Evolutionary conservation across 2,888 invertebrate species (phyloP).

Genomic region (Bugula neritina): DNA sequence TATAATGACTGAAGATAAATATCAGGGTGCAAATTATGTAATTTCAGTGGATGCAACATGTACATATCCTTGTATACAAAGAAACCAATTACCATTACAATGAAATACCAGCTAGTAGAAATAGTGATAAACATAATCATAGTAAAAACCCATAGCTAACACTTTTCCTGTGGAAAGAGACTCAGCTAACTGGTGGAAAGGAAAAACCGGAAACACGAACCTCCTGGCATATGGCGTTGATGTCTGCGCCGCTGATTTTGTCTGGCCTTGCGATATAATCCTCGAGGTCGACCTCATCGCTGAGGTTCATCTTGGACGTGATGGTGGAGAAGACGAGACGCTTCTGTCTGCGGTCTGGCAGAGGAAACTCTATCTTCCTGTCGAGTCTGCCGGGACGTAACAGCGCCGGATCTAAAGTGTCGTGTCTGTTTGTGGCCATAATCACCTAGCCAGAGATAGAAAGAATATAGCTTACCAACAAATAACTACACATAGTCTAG

Average conservation of each 20-base stretch:
- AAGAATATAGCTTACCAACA: background rate
- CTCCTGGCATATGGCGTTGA: constrained; percentile 99
- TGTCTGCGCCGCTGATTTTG: constrained; percentile 97
- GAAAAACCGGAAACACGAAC: too few species aligned
- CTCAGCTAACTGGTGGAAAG: too few species aligned
- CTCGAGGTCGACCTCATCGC: constrained; percentile 96
- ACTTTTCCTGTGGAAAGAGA: background rate
- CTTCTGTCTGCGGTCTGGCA: constrained; percentile 84
- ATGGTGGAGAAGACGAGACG: constrained; percentile 96
- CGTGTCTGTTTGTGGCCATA: constrained; percentile 94
- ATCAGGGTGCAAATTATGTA: too few species aligned
- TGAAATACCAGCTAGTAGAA: too few species aligned
- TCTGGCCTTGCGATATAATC: constrained; percentile 98
- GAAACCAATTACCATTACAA: too few species aligned
- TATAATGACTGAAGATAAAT: too few species aligned
- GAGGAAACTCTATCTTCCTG: constrained; percentile 95
- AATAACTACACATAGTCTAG: too few species aligned
- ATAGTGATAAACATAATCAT: too few species aligned
- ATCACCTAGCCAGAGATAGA: constrained; percentile 60
- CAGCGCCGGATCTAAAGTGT: constrained; percentile 95
- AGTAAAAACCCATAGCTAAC: too few species aligned
- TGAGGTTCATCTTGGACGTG: constrained; percentile 63
- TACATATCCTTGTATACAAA: too few species aligned
- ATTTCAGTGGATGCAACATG: too few species aligned
- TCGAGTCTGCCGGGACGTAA: constrained; percentile 91